These are phyloP conservation scores for Stegodyphus mimosarum DNA, from an alignment of 1,140 invertebrate genomes.

Conservation along the genomic window DNA sequence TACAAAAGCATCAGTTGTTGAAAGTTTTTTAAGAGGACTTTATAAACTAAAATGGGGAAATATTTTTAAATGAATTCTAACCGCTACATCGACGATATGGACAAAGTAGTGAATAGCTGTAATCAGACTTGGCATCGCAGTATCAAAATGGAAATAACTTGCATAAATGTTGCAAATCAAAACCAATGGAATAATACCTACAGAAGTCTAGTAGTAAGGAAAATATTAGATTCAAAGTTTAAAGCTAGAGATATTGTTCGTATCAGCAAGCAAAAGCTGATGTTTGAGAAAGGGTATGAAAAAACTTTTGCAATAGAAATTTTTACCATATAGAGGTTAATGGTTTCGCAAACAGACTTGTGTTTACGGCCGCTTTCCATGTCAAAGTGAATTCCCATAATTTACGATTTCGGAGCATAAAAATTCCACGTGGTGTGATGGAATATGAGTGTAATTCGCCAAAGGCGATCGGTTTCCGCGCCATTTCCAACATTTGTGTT, in stretches of 20 bases:
- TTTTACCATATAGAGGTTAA: constrained; percentile 41
- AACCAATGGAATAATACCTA: constrained; percentile 55
- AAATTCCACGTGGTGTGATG: too few relatives aligned
- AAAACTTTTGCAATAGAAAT: constrained; percentile 49
- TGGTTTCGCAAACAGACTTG: too few relatives aligned
- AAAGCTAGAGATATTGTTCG: constrained; percentile 64
- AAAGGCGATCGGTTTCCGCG: too few relatives aligned
- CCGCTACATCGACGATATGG: constrained; percentile 67
- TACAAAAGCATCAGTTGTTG: constrained; percentile 69
- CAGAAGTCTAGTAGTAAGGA: not conserved
- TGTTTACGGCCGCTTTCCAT: too few relatives aligned
- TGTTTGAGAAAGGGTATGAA: constrained; percentile 55
- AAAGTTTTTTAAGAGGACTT: constrained; percentile 70
- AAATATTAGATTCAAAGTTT: constrained; percentile 58
- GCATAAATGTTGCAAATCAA: constrained; percentile 66
- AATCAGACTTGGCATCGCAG: constrained; percentile 69
- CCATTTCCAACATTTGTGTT: too few relatives aligned
- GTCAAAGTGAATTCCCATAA: too few relatives aligned
- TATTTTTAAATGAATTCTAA: constrained; percentile 68
- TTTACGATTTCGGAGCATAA: too few relatives aligned
- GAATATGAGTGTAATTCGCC: too few relatives aligned
- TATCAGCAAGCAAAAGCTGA: constrained; percentile 37
- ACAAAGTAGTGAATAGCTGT: constrained; percentile 67
- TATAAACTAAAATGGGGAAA: constrained; percentile 69
- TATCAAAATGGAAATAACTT: constrained; percentile 67